phyloP scores from a whole-genome alignment of 2,797 vertebrate species.

The Gallirallus australis region DNA sequence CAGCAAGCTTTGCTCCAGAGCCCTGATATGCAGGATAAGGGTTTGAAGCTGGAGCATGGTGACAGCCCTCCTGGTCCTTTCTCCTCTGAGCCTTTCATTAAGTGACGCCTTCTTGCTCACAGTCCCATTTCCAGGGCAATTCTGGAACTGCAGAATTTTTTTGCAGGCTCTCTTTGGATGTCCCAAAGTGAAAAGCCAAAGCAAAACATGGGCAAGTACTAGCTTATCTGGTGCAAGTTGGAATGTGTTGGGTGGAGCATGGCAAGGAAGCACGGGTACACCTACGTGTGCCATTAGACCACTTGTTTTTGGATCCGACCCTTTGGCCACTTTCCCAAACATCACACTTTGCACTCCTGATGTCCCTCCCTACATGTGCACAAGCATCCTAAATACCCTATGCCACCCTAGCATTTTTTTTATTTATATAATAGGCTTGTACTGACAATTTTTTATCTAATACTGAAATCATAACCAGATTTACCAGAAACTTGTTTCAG shows the following conservation, averaged over 20 bases:
- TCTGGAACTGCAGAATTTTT: background rate
- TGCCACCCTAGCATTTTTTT: background rate
- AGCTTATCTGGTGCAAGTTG: background rate
- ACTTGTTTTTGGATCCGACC: background rate
- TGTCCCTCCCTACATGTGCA: background rate
- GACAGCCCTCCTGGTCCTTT: background rate
- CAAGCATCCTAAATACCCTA: background rate
- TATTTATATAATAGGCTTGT: background rate
- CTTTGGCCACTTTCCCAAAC: background rate
- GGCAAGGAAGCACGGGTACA: background rate
- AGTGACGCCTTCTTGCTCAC: background rate
- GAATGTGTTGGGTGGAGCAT: fast-evolving
- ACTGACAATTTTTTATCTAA: background rate
- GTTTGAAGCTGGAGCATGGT: background rate
- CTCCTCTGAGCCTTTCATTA: background rate
- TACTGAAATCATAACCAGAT: background rate
- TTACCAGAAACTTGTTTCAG: background rate
- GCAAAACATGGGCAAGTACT: background rate
- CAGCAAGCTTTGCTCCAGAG: background rate
- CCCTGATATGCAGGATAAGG: background rate
- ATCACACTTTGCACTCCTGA: background rate
- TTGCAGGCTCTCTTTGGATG: background rate
- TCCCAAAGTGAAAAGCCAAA: background rate
- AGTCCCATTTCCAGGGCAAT: background rate
- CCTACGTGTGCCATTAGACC: fast-evolving